phyloP scores from a whole-genome alignment of 1,140 invertebrate species.

The Lycorma delicatula region DNA sequence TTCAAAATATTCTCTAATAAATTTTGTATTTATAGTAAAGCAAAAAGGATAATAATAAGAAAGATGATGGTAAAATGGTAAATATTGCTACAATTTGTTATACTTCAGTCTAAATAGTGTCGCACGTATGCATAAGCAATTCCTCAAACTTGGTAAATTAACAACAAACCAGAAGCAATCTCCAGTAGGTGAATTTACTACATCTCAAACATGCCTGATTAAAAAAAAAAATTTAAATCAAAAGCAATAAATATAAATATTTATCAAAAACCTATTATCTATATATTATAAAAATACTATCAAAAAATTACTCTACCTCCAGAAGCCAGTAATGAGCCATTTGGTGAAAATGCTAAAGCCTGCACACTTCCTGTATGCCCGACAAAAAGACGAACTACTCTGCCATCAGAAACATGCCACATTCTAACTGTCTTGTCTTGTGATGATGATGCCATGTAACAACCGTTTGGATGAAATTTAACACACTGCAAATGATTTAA shows the following conservation, averaged over 20 bases:
- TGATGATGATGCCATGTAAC: slow-evolving; percentile 70
- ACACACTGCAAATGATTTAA: slow-evolving; percentile 59
- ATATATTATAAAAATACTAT: neutral
- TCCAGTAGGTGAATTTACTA: no score
- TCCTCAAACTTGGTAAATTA: no score
- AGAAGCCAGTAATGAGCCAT: slow-evolving; percentile 58
- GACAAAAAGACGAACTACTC: slow-evolving; percentile 48
- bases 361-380: slow-evolving; percentile 52
- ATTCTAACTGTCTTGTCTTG: slow-evolving; percentile 65
- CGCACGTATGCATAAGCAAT: no score
- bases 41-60: no score
- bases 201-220: slow-evolving; percentile 8
- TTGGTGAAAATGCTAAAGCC: slow-evolving; percentile 56
- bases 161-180: no score
- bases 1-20: no score
- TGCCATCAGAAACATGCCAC: slow-evolving; percentile 57
- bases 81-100: no score
- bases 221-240: slow-evolving; percentile 1
- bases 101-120: no score
- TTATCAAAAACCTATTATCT: no score
- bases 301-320: slow-evolving; percentile 41
- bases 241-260: neutral
- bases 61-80: no score
- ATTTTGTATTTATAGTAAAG: no score
- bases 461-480: slow-evolving; percentile 73